Evolutionary conservation across 2,113 vertebrate genomes (phyloP).

Genomic region (Poecile atricapillus): DNA sequence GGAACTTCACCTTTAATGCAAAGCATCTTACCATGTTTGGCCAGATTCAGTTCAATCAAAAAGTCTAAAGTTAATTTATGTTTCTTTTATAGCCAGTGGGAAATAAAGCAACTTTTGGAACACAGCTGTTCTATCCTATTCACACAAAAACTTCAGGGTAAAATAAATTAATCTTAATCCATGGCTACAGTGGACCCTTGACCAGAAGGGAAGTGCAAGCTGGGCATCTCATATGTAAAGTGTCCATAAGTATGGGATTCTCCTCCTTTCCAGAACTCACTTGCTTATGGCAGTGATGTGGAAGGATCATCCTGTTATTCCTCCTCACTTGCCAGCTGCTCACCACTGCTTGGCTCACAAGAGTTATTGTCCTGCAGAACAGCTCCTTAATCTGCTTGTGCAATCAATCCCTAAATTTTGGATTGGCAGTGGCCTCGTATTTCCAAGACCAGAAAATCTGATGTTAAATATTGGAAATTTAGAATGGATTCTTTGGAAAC

Average conservation of each 20-base stretch:
- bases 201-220: background rate
- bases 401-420: slow-evolving; percentile 23
- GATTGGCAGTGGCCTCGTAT: background rate
- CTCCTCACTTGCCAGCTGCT: slow-evolving; percentile 35
- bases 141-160: background rate
- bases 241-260: background rate
- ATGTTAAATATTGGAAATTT: slow-evolving; percentile 61
- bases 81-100: background rate
- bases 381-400: slow-evolving; percentile 33
- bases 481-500: slow-evolving; percentile 55
- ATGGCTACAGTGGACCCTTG: background rate
- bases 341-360: background rate
- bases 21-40: background rate
- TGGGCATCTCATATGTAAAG: background rate
- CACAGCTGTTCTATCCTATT: background rate
- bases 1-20: background rate
- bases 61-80: background rate
- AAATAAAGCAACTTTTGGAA: background rate
- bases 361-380: slow-evolving; percentile 24
- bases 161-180: background rate
- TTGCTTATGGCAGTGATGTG: background rate
- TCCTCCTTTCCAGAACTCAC: background rate
- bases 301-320: slow-evolving; percentile 36
- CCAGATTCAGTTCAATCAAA: background rate
- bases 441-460: slow-evolving; percentile 64